These are phyloP conservation scores for Melieria omissa DNA, from an alignment of 2,888 invertebrate genomes.

Conservation along the genomic window DNA sequence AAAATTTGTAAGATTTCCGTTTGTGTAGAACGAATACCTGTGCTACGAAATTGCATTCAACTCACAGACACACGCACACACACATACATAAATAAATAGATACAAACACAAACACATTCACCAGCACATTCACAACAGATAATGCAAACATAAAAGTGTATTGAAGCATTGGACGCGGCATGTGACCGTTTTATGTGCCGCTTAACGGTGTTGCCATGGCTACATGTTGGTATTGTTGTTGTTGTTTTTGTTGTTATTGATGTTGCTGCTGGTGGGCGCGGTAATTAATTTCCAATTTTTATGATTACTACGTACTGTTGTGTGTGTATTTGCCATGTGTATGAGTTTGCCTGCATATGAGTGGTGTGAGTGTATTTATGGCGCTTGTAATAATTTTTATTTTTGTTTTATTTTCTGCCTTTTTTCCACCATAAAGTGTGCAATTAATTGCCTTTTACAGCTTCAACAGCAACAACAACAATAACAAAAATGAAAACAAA, in stretches of 20 bases:
- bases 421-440: constrained; percentile 8
- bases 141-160: too few species aligned
- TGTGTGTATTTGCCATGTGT: neutral
- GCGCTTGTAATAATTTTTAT: neutral
- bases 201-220: too few species aligned
- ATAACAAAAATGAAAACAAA: neutral
- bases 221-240: too few species aligned
- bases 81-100: neutral
- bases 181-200: too few species aligned
- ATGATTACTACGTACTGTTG: neutral
- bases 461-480: neutral
- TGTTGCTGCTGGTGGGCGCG: neutral
- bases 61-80: constrained; percentile 4
- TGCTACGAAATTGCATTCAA: neutral
- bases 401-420: neutral
- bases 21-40: too few species aligned
- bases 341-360: too few species aligned
- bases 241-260: too few species aligned
- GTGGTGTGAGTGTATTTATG: neutral
- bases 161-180: too few species aligned
- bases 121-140: neutral
- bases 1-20: too few species aligned
- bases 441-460: constrained; percentile 28
- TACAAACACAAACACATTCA: neutral
- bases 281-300: constrained; percentile 5